Base-by-base conservation (phyloP, 1,140 invertebrate species). In the Tribolium madens region DNA sequence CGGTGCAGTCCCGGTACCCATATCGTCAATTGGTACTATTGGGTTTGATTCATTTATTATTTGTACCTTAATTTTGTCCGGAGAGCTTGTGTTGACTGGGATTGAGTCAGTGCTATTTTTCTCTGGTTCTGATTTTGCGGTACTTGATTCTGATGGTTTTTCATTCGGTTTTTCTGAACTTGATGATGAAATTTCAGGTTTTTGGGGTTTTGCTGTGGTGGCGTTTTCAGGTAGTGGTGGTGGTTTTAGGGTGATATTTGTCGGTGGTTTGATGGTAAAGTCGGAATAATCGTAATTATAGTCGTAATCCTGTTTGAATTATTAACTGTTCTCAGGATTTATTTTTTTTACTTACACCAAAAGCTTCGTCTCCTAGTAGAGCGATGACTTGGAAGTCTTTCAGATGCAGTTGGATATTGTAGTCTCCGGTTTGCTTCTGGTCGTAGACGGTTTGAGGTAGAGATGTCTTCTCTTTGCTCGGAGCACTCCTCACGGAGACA, bases 331-430 rank as follows among this genome's bases (percentile, higher is more conserved):
- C 36, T 21, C 18, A 21, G 21, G 36, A 3, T 2, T 42, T 18
- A 21, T 15, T 17, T 47, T 71, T 10, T 6, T 10, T 13, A 82
- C 86, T 87, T 86, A 89, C 88, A 86, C 88, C 87, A 77, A 90
- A 88, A 84, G 89, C 87, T 13, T 88, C 88, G 70, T 89, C 88
- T 70, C 89, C 86, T 13, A 91, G 79, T 33, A 94, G 82, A 26
- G 93, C 93, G 76, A 94, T 88, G 79, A 95, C 90, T 81, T 92
- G 89, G 68, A 95, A 86, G 86, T 94, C 92, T 86, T 94, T 94
- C 60, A 94, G 85, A 83, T 93, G 91, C 50, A 95, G 87, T 81
- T 93, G 93, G 47, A 95, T 91, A 85, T 95, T 95, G 77, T 93
- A 88, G 75, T 93, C 90, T 2, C 93, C 93, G 0, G 89, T 90